Base-by-base conservation (phyloP, 37 sponge, comb jelly and placozoan genomes). In the Halichondria panicea region DNA sequence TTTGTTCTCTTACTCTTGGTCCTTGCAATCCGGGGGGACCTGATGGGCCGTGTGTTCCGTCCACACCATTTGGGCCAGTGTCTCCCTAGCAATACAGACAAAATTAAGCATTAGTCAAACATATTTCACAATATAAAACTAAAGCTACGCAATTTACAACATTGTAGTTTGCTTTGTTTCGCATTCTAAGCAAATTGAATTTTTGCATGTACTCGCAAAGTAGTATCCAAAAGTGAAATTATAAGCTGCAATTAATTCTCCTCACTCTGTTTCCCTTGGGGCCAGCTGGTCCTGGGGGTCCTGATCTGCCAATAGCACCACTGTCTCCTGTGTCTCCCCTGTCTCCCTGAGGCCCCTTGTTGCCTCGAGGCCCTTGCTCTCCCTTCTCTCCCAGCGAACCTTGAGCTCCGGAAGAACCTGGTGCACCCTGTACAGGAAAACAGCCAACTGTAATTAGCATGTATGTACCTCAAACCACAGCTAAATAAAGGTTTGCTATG, bases 11-110 rank as follows among this genome's bases (percentile, higher is more conserved):
- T 72, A 86, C 88, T 28, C 33, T 48, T 53, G 84, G 79, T 64
- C 89, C 89, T 50, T 76, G 89, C 52, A 77, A 21, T 55, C 89
- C 89, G 28, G 37, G 39, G 21, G 79, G 79, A 65, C 89, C 89
- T 7, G 28, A 44, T 36, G 60, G 83, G 2, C 89, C 89, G 27
- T 68, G 15, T 0, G 48, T 68, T 2, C 89, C 89, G 63, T 45
- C 46, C 19, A 53, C 68, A 39, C 89, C 89, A 38, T 11, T 31
- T 7, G 52, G 37, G 55, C 89, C 89, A 11, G 44, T 2, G 1
- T 18, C 32, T 36, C 86, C 86, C 86, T 86, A 35, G 32, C 40
- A 19, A 18, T 44, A 40, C 22, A 66, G 40, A 45, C 24, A 60
- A 22, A 35, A 4, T 42, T 5, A 32, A 7, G 39, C 5, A 11